Conservation (phyloP, 2,888 invertebrate species). For the Euzetes globulus region DNA sequence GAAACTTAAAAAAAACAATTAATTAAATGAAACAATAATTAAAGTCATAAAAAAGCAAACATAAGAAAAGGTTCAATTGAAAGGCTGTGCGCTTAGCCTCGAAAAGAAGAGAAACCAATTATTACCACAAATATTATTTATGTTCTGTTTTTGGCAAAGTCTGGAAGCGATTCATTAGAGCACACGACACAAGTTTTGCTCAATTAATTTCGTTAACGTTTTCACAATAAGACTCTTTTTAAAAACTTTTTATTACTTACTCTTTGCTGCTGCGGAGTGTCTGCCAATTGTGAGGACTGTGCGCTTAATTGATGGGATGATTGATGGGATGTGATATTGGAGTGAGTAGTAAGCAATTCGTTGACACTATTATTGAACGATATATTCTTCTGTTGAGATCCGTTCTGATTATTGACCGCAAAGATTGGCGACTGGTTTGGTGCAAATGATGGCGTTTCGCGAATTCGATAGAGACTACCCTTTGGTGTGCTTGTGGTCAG, state of each 20-base stretch:
- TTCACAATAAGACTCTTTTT: not conserved
- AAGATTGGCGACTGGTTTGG: constrained; percentile 18
- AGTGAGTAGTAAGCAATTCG: constrained; percentile 18
- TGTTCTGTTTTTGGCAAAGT: not conserved
- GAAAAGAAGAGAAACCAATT: too few species aligned
- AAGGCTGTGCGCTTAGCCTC: too few species aligned
- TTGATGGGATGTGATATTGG: not conserved
- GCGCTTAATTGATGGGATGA: constrained; percentile 17
- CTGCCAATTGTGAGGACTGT: not conserved
- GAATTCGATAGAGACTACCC: not conserved
- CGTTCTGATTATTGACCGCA: not conserved
- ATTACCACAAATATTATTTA: not conserved
- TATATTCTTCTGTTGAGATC: not conserved
- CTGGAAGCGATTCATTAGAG: not conserved
- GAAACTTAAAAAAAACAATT: not conserved
- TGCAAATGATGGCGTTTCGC: not conserved
- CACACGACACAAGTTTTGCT: not conserved
- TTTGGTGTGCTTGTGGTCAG: constrained; percentile 41
- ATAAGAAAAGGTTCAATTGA: not conserved
- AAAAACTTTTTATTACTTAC: not conserved
- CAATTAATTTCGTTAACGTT: not conserved
- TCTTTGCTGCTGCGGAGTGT: not conserved
- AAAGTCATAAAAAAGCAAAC: not conserved
- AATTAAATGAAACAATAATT: not conserved
- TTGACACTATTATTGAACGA: constrained; percentile 10